Conservation (phyloP, 2,797 vertebrate genomes). For the Malurus leucopterus region DNA sequence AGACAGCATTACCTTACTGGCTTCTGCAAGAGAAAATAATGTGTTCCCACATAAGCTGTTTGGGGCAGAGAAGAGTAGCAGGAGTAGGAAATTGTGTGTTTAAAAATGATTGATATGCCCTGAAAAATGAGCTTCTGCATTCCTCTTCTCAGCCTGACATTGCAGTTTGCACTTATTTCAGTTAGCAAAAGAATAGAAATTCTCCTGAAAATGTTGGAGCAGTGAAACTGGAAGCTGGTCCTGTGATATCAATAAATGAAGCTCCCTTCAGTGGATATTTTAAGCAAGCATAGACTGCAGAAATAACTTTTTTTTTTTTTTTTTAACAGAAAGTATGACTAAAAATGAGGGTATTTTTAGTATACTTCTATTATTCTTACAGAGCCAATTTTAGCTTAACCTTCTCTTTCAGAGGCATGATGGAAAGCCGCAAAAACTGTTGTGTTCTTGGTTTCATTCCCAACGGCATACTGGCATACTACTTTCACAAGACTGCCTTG, state of each 20-base stretch:
- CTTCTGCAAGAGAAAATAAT: not conserved
- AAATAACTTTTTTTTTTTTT: not conserved
- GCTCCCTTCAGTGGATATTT: slow-evolving; percentile 17
- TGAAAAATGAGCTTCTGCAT: not conserved
- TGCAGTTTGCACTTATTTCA: not conserved
- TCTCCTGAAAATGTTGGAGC: not conserved
- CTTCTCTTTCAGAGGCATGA: not conserved
- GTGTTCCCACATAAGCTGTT: not conserved
- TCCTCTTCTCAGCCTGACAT: not conserved
- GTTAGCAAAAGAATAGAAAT: not conserved
- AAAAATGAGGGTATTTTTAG: slow-evolving; percentile 30
- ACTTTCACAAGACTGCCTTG: not conserved
- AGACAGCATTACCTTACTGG: not conserved
- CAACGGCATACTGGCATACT: not conserved
- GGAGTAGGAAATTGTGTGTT: not conserved
- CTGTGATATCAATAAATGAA: not conserved
- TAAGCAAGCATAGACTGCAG: not conserved
- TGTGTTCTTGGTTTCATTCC: slow-evolving; percentile 47
- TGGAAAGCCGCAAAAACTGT: not conserved
- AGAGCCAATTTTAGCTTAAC: slow-evolving; percentile 36
- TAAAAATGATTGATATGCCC: not conserved
- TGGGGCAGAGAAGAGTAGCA: not conserved
- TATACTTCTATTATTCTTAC: not conserved
- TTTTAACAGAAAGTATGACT: not conserved
- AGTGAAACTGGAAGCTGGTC: not conserved